Percentiles rank a stretch among this genome's conserved stretches.
Evolutionary conservation across 23 tunicate species (phyloP).

Genomic region (Clavelina lepadiformis): DNA sequence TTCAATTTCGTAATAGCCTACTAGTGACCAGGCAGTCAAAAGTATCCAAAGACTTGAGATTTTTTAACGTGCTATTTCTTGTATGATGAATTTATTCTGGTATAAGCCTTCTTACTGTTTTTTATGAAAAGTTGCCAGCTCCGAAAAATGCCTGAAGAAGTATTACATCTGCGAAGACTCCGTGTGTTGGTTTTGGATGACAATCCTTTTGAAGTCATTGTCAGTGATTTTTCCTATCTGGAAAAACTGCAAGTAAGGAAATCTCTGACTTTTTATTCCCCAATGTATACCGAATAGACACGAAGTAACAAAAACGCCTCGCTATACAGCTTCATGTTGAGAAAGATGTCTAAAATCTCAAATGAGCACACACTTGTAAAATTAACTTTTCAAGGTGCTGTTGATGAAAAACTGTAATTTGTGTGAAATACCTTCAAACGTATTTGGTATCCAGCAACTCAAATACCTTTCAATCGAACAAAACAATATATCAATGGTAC

Average conservation of each 20-base stretch:
- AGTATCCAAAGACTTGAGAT: no score
- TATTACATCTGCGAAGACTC: slow-evolving; percentile 12
- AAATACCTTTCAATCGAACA: slow-evolving; percentile 19
- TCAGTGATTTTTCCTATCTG: slow-evolving; percentile 22
- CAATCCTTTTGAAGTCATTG: slow-evolving; percentile 7
- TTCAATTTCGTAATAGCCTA: no score
- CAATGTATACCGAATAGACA: no score
- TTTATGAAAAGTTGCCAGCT: neutral
- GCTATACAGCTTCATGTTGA: no score
- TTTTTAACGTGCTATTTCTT: no score
- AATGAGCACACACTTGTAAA: no score
- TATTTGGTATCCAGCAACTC: slow-evolving; percentile 10
- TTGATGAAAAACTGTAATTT: slow-evolving; percentile 20
- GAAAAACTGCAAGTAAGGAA: slow-evolving; percentile 29
- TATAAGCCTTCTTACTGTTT: no score
- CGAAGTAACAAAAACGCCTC: no score
- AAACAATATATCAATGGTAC: slow-evolving; percentile 14
- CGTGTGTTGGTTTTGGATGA: slow-evolving; percentile 37
- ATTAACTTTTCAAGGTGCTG: slow-evolving; percentile 13
- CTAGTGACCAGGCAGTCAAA: no score
- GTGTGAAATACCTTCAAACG: slow-evolving; percentile 2
- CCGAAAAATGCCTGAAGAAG: slow-evolving; percentile 10
- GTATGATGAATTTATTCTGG: no score
- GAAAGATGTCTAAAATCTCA: no score
- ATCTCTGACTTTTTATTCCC: no score